Evolutionary conservation across 1,140 invertebrate genomes (phyloP), one percentile per base, ranked within the genome.

Genomic region (Aethina tumida): DNA sequence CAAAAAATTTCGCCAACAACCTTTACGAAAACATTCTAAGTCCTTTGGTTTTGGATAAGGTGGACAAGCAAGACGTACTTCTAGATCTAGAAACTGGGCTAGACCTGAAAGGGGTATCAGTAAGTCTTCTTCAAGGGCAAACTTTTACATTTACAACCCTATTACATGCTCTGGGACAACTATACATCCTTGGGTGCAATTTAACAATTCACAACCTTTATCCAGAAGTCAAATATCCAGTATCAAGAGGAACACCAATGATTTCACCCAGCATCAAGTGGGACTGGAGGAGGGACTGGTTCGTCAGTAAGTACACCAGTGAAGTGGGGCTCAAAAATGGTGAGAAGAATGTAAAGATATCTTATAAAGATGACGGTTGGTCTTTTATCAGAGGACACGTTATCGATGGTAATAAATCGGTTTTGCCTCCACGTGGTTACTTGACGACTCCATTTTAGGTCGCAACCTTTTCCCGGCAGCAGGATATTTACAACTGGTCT

Each of bases 381-480:
- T 72, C 81, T 29, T 95, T 75, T 55, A 76, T 87, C 63, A 62
- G 65, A 15, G 90, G 87, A 2, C 90, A 97, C 60, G 70, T 81
- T 5, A 83, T 96, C 47, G 89, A 96, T 63, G n/a, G n/a, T n/a
- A n/a, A n/a, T n/a, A n/a, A n/a, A n/a, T 79, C 79, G 53, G 62
- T 14, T 2, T 25, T 17, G 4, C 12, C 14, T 41, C 13, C 18
- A 38, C n/a, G 22, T 2, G 3, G 3, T 24, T 24, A 7, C n/a
- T 24, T 24, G 7, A 34, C 52, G 15, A 35, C 69, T n/a, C n/a
- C n/a, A n/a, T n/a, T n/a, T n/a, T n/a, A n/a, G 81, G 81, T 1
- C 75, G 89, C 50, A 80, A 85, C 45, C 55, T 94, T 0, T 81
- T 85, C 39, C 92, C 92, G 4, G 90, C 89, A 0, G 92, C 89